phyloP scores from a whole-genome alignment of 1,140 invertebrate species.

The Drosophila simulans region DNA sequence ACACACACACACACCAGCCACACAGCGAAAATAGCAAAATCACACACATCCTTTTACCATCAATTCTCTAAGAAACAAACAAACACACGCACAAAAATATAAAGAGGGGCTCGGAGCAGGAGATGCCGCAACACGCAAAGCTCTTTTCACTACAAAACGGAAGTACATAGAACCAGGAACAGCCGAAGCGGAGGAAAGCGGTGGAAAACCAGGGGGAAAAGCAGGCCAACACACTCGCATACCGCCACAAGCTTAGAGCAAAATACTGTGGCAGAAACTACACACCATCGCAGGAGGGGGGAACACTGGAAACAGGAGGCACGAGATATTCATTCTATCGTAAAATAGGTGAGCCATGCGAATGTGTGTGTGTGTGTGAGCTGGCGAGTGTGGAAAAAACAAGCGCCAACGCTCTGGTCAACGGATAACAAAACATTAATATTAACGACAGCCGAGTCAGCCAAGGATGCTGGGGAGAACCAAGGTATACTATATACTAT shows the following conservation, averaged over 20 bases:
- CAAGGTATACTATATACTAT: conserved; percentile 20
- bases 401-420: conserved; percentile 78
- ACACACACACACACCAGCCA: conserved; percentile 25
- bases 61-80: conserved; percentile 82
- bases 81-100: conserved; percentile 59
- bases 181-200: conserved; percentile 53
- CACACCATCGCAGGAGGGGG: conserved; percentile 31
- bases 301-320: conserved; percentile 45
- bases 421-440: conserved; percentile 84
- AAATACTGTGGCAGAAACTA: conserved; percentile 80
- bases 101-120: conserved; percentile 2
- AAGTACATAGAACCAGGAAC: conserved; percentile 76
- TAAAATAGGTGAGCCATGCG: conserved; percentile 73
- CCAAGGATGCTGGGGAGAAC: conserved; percentile 29
- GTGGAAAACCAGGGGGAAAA: conserved; percentile 51
- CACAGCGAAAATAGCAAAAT: conserved; percentile 59
- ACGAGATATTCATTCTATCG: conserved; percentile 82
- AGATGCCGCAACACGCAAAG: conserved; percentile 78
- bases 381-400: conserved; percentile 47
- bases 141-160: conserved; percentile 82
- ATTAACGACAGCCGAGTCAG: conserved; percentile 71
- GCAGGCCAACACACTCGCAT: conserved; percentile 37
- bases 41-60: conserved; percentile 82
- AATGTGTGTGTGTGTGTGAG: conserved; percentile 16
- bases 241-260: conserved; percentile 65